Conservation (phyloP, 2,888 invertebrate species). For the Cremastinae sp. region DNA sequence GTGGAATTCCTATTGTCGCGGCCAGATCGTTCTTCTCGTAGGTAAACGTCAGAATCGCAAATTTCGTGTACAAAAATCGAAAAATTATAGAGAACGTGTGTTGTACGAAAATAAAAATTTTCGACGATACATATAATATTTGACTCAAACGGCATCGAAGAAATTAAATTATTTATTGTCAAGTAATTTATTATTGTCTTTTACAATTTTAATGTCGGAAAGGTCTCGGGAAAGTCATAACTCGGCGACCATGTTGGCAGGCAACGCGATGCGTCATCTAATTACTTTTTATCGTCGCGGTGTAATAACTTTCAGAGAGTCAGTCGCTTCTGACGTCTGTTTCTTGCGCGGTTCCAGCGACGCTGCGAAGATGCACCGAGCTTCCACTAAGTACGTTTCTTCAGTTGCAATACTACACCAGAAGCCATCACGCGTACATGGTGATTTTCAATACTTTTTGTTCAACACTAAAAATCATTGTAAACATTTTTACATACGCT, state of each 20-base stretch:
- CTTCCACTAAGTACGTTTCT: slow-evolving; percentile 67
- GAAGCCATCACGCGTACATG: background rate
- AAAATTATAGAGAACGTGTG: no score
- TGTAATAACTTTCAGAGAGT: slow-evolving; percentile 67
- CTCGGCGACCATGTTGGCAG: slow-evolving; percentile 43
- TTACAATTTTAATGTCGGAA: background rate
- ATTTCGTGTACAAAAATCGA: no score
- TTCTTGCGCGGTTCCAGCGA: slow-evolving; percentile 59
- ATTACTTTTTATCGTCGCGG: slow-evolving; percentile 71
- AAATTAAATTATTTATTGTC: no score
- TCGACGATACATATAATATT: no score
- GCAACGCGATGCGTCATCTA: slow-evolving; percentile 65
- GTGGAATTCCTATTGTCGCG: slow-evolving; percentile 71
- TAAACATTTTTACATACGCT: no score
- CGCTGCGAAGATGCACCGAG: slow-evolving; percentile 40
- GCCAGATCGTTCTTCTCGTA: no score
- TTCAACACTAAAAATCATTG: no score
- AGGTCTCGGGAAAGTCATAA: background rate
- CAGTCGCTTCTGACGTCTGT: slow-evolving; percentile 54
- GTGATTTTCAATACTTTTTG: no score
- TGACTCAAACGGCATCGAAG: no score
- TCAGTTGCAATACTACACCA: slow-evolving; percentile 33
- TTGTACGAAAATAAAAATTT: no score
- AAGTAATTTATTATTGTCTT: no score
- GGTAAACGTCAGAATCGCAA: no score